Conservation (phyloP, 2,888 invertebrate species). For the Zaprionus lineosus region DNA sequence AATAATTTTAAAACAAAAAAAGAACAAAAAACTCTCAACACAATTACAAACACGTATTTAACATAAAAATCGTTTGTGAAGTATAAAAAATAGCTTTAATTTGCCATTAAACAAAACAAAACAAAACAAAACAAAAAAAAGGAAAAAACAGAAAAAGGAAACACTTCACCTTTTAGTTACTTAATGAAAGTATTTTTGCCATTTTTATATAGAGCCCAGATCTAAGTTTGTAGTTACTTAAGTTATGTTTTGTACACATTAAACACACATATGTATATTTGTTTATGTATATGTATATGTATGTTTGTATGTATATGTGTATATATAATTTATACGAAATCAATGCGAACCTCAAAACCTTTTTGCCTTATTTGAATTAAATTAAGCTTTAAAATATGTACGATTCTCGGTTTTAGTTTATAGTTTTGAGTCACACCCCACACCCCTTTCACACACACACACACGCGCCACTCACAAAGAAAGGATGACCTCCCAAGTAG, state of each 20-base stretch:
- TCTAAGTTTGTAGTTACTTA: constrained; percentile 42
- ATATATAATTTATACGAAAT: constrained; percentile 45
- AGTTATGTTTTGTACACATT: constrained; percentile 35
- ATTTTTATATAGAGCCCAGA: constrained; percentile 42
- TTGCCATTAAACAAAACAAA: constrained; percentile 75
- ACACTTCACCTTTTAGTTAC: constrained; percentile 57
- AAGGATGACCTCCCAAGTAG: too few relatives aligned
- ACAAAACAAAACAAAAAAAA: too few relatives aligned
- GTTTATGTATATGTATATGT: constrained; percentile 1
- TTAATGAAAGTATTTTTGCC: constrained; percentile 60
- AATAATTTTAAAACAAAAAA: too few relatives aligned
- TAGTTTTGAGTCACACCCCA: constrained; percentile 49
- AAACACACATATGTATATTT: constrained; percentile 13
- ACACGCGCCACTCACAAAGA: constrained; percentile 23
- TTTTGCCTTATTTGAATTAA: constrained; percentile 68
- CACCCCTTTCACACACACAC: constrained; percentile 49
- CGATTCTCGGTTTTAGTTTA: constrained; percentile 58
- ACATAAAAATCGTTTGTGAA: too few relatives aligned
- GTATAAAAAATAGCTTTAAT: constrained; percentile 76
- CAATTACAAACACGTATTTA: neutral
- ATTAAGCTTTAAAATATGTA: constrained; percentile 63
- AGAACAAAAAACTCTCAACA: neutral
- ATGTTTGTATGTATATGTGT: constrained; percentile 5
- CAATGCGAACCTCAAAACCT: constrained; percentile 61
- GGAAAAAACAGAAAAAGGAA: too few relatives aligned